Base-by-base conservation (phyloP, 2,888 invertebrate genomes). In the Parnassius glacialis region DNA sequence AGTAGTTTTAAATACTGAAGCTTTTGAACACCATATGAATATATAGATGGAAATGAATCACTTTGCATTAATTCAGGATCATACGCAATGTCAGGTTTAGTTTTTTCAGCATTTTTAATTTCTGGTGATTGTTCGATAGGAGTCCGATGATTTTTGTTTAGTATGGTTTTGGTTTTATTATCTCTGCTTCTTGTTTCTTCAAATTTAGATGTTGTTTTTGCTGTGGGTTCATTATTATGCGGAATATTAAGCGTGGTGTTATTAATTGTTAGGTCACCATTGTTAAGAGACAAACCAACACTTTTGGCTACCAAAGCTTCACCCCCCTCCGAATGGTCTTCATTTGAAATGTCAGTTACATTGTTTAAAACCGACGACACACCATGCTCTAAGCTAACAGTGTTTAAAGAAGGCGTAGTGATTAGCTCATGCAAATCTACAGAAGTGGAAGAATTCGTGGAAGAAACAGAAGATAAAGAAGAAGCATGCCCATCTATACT, bases 401-500 rank as follows among this genome's bases (percentile, higher is more conserved):
- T 84, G 78, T 82, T 76, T 71, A 81, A 76, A 82, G 78, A 79
- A 86, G 88, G 81, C 73, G 80, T 78, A 76, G 85, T 87, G 81
- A 83, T 81, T 80, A 81, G 75, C 74, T 88, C 92, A 92, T 92
- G 92, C 92, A 90, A 77, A 82, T 85, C 86, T 90, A 91, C 88
- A 82, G 83, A 80, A 77, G 85, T 82, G 86, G 85, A 80, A 73
- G 84, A 80, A 80, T 78, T 78, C 69, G 81, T 82, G 83, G 85
- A 81, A 81, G 83, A 70, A 83, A 83, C 79, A 79, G 80, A 75
- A 74, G 79, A 57, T 74, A 77, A 83, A 83, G 85, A 86, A 48
- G 48, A 48, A 85, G 87, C 93, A 93, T 92, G 94, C 93, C 89
- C 92, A 86, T 92, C 93, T 90, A 92, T 93, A 86, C 93, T 93